phyloP scores from a whole-genome alignment of 2,888 invertebrate species.

The Plemyria rubiginata region DNA sequence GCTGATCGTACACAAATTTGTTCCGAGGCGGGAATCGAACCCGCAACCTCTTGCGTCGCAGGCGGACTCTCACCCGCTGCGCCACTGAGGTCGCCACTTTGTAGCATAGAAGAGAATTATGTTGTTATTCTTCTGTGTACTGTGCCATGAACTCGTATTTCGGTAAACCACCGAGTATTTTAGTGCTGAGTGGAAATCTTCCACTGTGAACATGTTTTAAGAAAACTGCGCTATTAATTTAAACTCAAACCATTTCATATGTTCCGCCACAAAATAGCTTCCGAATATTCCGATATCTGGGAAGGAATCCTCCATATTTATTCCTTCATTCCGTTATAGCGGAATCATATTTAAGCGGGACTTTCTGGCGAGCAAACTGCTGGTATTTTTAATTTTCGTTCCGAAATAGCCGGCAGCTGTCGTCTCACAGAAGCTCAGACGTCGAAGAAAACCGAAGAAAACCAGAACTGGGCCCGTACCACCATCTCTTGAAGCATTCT shows the following conservation, averaged over 20 bases:
- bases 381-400: conserved; percentile 39
- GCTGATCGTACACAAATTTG: no score
- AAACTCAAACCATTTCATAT: conserved; percentile 5
- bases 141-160: background rate
- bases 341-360: conserved; percentile 37
- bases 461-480: no score
- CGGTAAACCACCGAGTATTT: background rate
- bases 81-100: no score
- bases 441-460: no score
- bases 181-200: background rate
- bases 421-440: conserved; percentile 30
- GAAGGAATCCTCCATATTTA: conserved; percentile 26
- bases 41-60: no score
- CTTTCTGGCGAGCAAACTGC: conserved; percentile 29
- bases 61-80: no score
- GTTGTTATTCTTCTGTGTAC: no score
- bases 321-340: conserved; percentile 27
- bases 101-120: no score
- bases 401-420: conserved; percentile 39
- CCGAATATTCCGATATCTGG: conserved; percentile 26
- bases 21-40: no score
- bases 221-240: conserved; percentile 2
- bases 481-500: no score
- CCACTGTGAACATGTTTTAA: background rate
- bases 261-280: conserved; percentile 1